Percentiles rank a stretch among this genome's conserved stretches.
Evolutionary conservation across 2,113 vertebrate species (phyloP).

Genomic region (Brachyistius frenatus): DNA sequence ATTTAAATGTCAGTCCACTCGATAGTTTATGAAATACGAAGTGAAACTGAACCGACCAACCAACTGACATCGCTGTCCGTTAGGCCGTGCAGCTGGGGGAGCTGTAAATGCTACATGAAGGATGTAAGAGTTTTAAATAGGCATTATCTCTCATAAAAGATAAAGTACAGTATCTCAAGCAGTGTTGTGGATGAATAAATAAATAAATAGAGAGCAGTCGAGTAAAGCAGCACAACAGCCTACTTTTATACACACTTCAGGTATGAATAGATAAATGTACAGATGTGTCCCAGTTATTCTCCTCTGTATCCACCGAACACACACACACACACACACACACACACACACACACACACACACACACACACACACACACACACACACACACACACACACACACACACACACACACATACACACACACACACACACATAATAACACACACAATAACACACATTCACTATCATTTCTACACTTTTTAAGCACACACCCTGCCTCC

Average conservation of each 20-base stretch:
- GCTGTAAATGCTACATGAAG: background rate
- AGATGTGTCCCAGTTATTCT: background rate
- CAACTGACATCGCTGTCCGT: background rate
- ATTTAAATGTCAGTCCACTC: too few species aligned
- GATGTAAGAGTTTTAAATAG: background rate
- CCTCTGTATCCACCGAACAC: constrained; percentile 2
- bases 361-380: background rate
- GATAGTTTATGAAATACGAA: background rate
- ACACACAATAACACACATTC: background rate
- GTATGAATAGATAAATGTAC: background rate
- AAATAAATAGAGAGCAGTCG: too few species aligned
- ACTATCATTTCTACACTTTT: background rate
- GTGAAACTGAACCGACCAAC: background rate
- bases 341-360: background rate
- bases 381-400: constrained; percentile 4
- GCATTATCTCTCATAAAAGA: background rate
- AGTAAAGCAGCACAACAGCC: too few species aligned
- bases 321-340: constrained; percentile 13
- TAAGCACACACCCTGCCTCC: constrained; percentile 28
- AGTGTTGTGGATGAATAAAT: too few species aligned
- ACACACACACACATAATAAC: constrained; percentile 4
- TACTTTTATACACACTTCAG: background rate
- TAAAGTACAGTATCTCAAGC: background rate
- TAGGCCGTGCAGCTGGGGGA: background rate
- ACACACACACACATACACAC: background rate